Conservation (phyloP, 2,113 vertebrate species). For the Tachuris rubrigastra region DNA sequence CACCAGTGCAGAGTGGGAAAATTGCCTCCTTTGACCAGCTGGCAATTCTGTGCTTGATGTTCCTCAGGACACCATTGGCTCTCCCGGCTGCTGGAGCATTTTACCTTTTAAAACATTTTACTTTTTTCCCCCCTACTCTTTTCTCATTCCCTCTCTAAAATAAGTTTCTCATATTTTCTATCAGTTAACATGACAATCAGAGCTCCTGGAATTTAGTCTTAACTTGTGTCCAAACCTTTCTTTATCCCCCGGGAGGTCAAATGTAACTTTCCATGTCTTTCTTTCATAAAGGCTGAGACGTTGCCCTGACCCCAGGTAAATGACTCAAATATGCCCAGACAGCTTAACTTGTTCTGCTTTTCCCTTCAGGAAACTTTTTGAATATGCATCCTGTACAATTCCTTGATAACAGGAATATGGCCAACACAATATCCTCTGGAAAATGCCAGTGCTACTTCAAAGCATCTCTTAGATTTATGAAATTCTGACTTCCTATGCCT, state of each 20-base stretch:
- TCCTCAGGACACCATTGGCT: too few relatives aligned
- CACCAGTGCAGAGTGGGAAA: background rate
- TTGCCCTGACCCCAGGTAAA: background rate
- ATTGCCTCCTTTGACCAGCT: background rate
- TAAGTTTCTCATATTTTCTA: background rate
- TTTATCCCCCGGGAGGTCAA: background rate
- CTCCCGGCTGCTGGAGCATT: background rate
- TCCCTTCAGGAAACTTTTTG: constrained; percentile 13
- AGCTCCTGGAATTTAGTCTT: background rate
- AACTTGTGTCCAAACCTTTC: background rate
- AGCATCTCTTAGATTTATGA: background rate
- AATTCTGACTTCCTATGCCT: background rate
- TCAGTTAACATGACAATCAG: background rate
- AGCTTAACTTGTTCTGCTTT: background rate
- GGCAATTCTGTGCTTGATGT: background rate
- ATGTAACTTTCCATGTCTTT: background rate
- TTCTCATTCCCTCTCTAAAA: background rate
- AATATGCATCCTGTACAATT: constrained; percentile 14
- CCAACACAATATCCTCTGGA: constrained; percentile 14
- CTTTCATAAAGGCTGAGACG: background rate
- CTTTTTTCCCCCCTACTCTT: fast-evolving
- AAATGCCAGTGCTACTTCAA: background rate
- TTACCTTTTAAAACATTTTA: background rate
- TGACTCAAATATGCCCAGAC: background rate
- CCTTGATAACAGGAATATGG: background rate